Base-by-base conservation (phyloP, 2,113 vertebrate species). In the Phyllostomus discolor region DNA sequence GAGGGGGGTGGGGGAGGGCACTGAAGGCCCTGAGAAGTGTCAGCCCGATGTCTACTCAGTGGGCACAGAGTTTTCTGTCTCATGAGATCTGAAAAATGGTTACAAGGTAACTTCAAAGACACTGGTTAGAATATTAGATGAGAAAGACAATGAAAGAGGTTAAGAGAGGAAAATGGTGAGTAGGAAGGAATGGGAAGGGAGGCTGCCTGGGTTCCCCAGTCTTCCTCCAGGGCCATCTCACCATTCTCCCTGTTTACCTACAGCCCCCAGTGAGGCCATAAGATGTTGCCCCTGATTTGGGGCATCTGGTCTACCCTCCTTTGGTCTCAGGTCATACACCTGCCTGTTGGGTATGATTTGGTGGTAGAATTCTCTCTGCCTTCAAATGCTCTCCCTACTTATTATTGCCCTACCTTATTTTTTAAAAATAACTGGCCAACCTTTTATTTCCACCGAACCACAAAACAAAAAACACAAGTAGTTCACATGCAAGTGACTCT, bases 31-130 rank as follows among this genome's bases (percentile, higher is more conserved):
- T 54, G 75, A 91, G 84, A 91, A 91, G 91, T 64, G 54, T 94
- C 95, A 96, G 87, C 20, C 10, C n/a, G 50, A 33, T 67, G 57
- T 76, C 90, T 57, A 22, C n/a, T 84, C 38, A 24, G 57, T 52
- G 38, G 66, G 75, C 70, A 84, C 69, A 64, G 79, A 35, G 46
- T 91, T 46, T 76, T 33, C 38, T 95, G 48, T 87, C 75, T 92
- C 87, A 82, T 70, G 62, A 95, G 59, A 95, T 89, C 75, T 86
- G 64, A 95, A 91, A 91, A 93, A 89, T 93, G 78, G 95, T 93
- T 91, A 50, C 69, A 80, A 90, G 84, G 57, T 66, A 93, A 91
- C 43, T 66, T 95, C 54, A 84, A 96, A 96, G 83, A 19, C 66
- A 62, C 46, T 88, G 46, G 38, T 70, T 93, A 95, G 52, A 84